phyloP scores from a whole-genome alignment of 1,140 invertebrate species.

The Drepana arcuata region DNA sequence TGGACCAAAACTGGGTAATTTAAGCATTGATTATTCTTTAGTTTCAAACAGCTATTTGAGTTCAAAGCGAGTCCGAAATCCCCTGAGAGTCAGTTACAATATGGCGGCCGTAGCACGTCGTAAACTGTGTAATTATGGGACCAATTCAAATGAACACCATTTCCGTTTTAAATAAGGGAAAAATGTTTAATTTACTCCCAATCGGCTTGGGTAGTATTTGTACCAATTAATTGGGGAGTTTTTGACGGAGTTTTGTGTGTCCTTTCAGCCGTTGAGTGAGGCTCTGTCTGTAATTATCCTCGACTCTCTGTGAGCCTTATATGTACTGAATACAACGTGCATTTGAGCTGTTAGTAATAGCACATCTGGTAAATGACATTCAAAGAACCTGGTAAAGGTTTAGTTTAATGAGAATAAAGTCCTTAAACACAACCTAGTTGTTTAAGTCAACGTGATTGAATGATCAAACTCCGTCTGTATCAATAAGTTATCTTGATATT shows the following conservation, averaged over 20 bases:
- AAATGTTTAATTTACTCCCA: constrained; percentile 67
- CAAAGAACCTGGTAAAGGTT: too few species aligned
- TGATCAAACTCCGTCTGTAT: too few species aligned
- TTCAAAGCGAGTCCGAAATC: constrained; percentile 24
- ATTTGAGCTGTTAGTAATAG: too few species aligned
- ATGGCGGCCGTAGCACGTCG: constrained; percentile 47
- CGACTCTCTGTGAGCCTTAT: too few species aligned
- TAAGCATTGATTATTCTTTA: constrained; percentile 52
- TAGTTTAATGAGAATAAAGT: too few species aligned
- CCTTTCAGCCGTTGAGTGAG: constrained; percentile 10
- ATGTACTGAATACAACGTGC: too few species aligned
- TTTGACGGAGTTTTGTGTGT: constrained; percentile 9
- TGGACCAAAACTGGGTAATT: constrained; percentile 34
- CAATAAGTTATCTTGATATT: too few species aligned
- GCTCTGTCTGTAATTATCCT: constrained; percentile 6
- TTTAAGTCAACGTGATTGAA: too few species aligned
- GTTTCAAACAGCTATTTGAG: constrained; percentile 45
- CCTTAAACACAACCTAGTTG: too few species aligned
- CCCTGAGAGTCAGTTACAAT: constrained; percentile 12
- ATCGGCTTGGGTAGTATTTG: constrained; percentile 42
- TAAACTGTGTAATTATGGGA: constrained; percentile 67
- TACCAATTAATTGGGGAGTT: constrained; percentile 68
- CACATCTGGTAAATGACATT: too few species aligned
- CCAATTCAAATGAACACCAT: constrained; percentile 68
- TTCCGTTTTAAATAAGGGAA: constrained; percentile 70